These are phyloP conservation scores for Oncorhynchus mykiss DNA, from an alignment of 2,113 vertebrate genomes.

Conservation along the genomic window DNA sequence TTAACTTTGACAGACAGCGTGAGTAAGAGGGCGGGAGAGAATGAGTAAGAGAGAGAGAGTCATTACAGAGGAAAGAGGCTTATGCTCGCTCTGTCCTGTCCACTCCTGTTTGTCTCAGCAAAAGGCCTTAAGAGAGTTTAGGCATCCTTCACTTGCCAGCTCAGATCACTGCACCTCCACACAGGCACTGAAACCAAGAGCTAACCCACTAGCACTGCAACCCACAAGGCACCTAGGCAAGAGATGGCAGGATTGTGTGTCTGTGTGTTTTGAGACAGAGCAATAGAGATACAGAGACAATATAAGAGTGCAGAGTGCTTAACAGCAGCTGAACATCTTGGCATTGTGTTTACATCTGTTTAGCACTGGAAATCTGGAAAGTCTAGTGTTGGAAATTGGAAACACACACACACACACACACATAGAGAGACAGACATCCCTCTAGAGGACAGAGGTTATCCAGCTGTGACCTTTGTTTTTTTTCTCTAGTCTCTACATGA, in stretches of 20 bases:
- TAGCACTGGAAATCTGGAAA: neutral
- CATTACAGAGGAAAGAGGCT: slow-evolving; percentile 17
- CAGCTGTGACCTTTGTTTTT: neutral
- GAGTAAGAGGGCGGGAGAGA: neutral
- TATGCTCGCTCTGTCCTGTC: slow-evolving; percentile 8
- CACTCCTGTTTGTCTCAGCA: slow-evolving; percentile 26
- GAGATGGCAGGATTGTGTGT: neutral
- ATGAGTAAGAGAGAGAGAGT: neutral
- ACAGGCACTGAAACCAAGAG: neutral
- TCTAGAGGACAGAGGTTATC: neutral
- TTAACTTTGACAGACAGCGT: neutral
- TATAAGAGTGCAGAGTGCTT: neutral
- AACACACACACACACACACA: neutral
- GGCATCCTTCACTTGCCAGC: neutral
- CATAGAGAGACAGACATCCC: neutral
- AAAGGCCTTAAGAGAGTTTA: neutral
- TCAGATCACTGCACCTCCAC: neutral
- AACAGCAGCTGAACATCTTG: neutral
- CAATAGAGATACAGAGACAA: neutral
- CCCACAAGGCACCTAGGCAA: neutral
- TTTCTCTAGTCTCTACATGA: neutral
- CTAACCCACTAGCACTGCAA: neutral
- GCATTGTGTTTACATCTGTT: neutral
- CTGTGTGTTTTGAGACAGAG: neutral
- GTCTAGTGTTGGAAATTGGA: neutral